Evolutionary conservation across 2,797 vertebrate species (phyloP), one percentile per base, ranked within the genome.

Genomic region (Brotula barbata): DNA sequence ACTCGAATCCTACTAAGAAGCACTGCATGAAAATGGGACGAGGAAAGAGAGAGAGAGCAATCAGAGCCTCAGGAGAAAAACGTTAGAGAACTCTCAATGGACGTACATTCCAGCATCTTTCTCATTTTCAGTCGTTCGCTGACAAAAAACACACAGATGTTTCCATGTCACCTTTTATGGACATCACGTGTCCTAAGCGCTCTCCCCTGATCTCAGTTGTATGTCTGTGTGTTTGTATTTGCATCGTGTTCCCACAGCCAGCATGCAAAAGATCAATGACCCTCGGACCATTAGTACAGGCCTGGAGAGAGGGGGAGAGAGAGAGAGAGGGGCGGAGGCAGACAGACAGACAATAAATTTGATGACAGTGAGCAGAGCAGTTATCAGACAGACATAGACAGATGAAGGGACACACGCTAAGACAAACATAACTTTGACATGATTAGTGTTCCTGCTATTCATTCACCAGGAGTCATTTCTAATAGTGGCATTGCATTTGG

Each of bases 91-190:
- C 52, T 73, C 81, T 81, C 66, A 36, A 81, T 74, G 65, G 80
- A 72, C 58, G 59, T 21, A 47, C 79, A 85, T 85, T 85, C 81
- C 81, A 57, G 58, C 7, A 45, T 58, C 55, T 47, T 60, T 51
- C 44, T 52, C 28, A 0, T 40, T 56, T 52, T 58, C 50, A 63
- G 46, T 59, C 17, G 19, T 31, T 73, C 67, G 17, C 58, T 13
- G 11, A 33, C 40, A 17, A 7, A n/a, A n/a, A n/a, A n/a, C n/a
- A n/a, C n/a, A 7, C 40, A 31, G 51, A 82, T 69, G 62, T 72
- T 74, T 74, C 67, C 54, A 58, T 20, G 31, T 61, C 54, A 68
- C 85, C 85, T 85, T 88, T 84, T 89, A 86, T 83, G 87, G 87
- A 77, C 71, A 80, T 58, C 0, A 19, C 73, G 72, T n/a, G 43